phyloP scores from a whole-genome alignment of 2,888 invertebrate species.

The Isoperla grammatica region DNA sequence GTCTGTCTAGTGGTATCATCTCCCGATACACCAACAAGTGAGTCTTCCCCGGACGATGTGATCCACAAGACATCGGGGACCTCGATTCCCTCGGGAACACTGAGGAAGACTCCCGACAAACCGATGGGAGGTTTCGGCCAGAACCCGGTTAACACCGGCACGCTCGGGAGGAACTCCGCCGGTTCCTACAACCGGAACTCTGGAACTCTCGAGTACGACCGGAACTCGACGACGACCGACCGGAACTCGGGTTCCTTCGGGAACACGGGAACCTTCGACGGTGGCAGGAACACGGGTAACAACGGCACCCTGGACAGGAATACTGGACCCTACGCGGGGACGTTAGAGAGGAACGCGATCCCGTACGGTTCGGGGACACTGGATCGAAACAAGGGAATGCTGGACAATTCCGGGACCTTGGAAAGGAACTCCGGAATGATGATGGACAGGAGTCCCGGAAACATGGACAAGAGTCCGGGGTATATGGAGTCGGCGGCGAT shows the following conservation, averaged over 20 bases:
- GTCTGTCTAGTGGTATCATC: conserved; percentile 52
- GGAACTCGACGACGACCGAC: neutral
- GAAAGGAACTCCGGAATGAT: neutral
- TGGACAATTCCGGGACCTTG: neutral
- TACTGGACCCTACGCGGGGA: neutral
- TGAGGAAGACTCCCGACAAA: conserved; percentile 17
- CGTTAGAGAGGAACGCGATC: neutral
- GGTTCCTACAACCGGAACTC: neutral
- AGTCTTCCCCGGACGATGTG: conserved; percentile 37
- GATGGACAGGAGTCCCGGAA: neutral
- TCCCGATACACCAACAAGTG: conserved; percentile 84
- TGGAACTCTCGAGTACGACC: neutral
- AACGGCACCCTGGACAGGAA: neutral
- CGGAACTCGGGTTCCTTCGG: neutral
- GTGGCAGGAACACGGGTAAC: neutral
- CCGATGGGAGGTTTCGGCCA: too few relatives aligned
- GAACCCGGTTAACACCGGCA: neutral
- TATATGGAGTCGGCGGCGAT: neutral
- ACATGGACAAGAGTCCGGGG: neutral
- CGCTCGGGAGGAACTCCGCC: neutral
- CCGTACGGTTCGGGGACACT: neutral
- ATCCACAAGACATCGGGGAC: conserved; percentile 10
- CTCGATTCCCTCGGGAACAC: neutral
- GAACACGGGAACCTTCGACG: neutral
- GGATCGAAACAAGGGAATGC: neutral